Base-by-base conservation (phyloP, 1,140 invertebrate species). In the Anagrus nilaparvatae region DNA sequence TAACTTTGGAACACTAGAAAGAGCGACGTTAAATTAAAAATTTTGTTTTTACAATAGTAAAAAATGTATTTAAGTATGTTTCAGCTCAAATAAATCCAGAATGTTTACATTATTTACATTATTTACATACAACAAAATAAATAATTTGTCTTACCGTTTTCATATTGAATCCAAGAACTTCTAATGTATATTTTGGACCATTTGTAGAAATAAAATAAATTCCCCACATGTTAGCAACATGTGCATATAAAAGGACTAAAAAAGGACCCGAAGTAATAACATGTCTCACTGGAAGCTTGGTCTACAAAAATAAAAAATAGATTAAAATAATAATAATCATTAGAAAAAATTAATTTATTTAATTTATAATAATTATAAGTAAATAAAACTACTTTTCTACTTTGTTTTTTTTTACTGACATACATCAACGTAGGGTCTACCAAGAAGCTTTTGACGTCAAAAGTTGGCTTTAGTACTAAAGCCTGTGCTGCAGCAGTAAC, bases 111-210 rank as follows among this genome's bases (percentile, higher is more conserved):
- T n/a, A n/a, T n/a, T n/a, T n/a, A 27, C 12, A 27, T 7, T 29
- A 2, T 28, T 39, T 17, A 6, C 6, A 9, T 7, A 16, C 13
- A 19, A 21, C 17, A 14, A 17, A 35, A 16, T 7, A 35, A 24
- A 25, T 12, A 24, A 12, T 32, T n/a, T 40, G 33, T 48, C 44
- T 52, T 58, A 81, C 79, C 50, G 71, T 65, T 53, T 82, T 75
- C 40, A 94, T 72, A 50, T 92, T 74, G 49, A 91, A 92, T 40
- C 87, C 82, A 10, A 96, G 70, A 9, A 90, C 81, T 57, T 82
- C 77, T 24, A 84, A 79, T 49, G 94, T 78, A 59, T 91, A 96
- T 40, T 86, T 90, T 0, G 92, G 92, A 5, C 92, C 80, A 35
- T 84, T 82, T 1, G 84, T 92, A 45, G 94, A 74, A 49, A 94